Base-by-base conservation (phyloP, 2,113 vertebrate species). In the Neofelis nebulosa region DNA sequence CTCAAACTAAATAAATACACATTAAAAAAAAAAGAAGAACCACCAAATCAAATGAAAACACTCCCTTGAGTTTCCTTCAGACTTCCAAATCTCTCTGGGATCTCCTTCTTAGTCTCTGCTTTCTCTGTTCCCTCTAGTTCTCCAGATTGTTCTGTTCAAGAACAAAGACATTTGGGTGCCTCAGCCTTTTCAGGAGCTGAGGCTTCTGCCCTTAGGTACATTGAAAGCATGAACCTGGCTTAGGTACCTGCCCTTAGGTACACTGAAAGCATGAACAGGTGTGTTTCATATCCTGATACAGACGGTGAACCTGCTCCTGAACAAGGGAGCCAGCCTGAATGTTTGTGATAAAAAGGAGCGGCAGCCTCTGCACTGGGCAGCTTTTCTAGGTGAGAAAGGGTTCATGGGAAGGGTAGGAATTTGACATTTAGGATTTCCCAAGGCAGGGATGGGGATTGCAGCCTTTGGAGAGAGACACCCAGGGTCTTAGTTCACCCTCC, bases 301-400 rank as follows among this genome's bases (percentile, higher is more conserved):
- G 99, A 99, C 99, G 98, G 99, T 99, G 97, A 99, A 99, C 91
- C 92, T 99, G 98, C 99, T 99, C 76, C 98, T 99, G 94, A 99
- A 98, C 96, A 99, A 99, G 98, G 99, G 99, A 89, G 99, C 99
- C 97, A 99, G 98, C 90, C 98, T 99, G 91, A 99, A 98, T 82
- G 99, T 99, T 94, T 99, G 99, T 57, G 99, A 99, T 98, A 99
- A 99, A 98, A 99, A 99, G 98, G 99, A 99, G 33, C 98, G 99
- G 29, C 99, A 99, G 98, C 99, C 99, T 91, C 98, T 99, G 97
- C 99, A 99, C 98, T 99, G 99, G 99, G 99, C 99, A 8, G 99
- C 99, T 94, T 99, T 99, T 95, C 99, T 99, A 19, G 99, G 99
- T 99, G 94, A 97, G 99, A 89, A n/a, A 36, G 21, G 12, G 21